Evolutionary conservation across 2,797 vertebrate species (phyloP).

Genomic region (Rhinogobio ventralis): DNA sequence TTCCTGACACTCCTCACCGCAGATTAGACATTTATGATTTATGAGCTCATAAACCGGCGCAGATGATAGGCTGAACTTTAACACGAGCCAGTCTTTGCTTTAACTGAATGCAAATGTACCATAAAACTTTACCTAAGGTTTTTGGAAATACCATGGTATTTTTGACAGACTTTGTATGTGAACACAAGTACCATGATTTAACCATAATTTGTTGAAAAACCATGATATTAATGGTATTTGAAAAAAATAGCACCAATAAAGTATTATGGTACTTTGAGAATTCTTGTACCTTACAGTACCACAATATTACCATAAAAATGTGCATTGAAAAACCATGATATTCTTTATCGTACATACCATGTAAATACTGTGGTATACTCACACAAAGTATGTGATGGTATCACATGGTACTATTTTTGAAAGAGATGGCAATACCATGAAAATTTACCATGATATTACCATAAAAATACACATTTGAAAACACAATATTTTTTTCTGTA

Average conservation of each 20-base stretch:
- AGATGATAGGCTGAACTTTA: too few species aligned
- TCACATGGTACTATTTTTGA: too few species aligned
- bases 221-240: not conserved
- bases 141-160: not conserved
- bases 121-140: not conserved
- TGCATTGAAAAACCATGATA: not conserved
- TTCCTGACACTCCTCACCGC: not conserved
- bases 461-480: too few species aligned
- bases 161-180: not conserved
- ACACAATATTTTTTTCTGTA: too few species aligned
- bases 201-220: not conserved
- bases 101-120: not conserved
- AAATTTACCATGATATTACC: too few species aligned
- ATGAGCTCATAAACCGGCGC: not conserved
- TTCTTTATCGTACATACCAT: not conserved
- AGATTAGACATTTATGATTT: not conserved
- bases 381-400: too few species aligned
- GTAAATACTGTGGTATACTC: too few species aligned
- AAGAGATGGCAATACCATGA: too few species aligned
- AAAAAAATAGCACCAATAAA: not conserved
- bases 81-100: too few species aligned
- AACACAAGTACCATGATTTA: not conserved
- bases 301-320: too few species aligned
- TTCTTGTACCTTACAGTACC: too few species aligned
- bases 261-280: too few species aligned